Evolutionary conservation across 2,888 invertebrate species (phyloP).

Genomic region (Idaea dimidiata): DNA sequence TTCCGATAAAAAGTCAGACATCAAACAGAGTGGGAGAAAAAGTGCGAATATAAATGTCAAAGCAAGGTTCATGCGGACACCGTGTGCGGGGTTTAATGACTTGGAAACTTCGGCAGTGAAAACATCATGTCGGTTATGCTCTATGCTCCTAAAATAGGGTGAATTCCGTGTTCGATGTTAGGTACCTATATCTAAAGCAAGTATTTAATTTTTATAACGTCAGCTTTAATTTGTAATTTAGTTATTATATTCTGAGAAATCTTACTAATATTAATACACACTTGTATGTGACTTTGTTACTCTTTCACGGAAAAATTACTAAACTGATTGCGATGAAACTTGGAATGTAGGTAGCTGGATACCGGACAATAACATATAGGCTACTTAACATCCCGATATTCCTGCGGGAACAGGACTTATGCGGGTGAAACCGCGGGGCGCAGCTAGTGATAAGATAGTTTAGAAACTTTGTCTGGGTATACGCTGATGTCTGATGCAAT

Average conservation of each 20-base stretch:
- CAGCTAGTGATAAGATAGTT: no score
- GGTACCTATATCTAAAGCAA: background rate
- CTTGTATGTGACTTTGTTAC: no score
- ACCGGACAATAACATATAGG: no score
- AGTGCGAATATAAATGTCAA: constrained; percentile 56
- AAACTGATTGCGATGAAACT: no score
- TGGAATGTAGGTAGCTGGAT: no score
- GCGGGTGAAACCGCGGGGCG: no score
- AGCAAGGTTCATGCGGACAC: constrained; percentile 56
- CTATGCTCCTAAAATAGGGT: background rate
- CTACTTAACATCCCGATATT: no score
- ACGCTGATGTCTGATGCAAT: no score
- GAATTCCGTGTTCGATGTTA: background rate
- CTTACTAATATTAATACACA: no score
- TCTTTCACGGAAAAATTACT: no score
- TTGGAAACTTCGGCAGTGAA: constrained; percentile 56
- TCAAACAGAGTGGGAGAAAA: constrained; percentile 38
- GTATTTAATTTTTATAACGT: background rate
- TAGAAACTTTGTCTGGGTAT: no score
- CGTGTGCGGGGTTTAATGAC: constrained; percentile 57
- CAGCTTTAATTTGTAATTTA: background rate
- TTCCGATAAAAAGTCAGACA: constrained; percentile 37
- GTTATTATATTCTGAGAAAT: background rate
- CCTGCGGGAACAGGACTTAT: no score
- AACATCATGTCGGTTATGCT: constrained; percentile 38